Percentiles rank a stretch among this genome's conserved stretches.
Evolutionary conservation across 1,140 invertebrate species (phyloP).

Genomic region (Zaprionus lachaisei): DNA sequence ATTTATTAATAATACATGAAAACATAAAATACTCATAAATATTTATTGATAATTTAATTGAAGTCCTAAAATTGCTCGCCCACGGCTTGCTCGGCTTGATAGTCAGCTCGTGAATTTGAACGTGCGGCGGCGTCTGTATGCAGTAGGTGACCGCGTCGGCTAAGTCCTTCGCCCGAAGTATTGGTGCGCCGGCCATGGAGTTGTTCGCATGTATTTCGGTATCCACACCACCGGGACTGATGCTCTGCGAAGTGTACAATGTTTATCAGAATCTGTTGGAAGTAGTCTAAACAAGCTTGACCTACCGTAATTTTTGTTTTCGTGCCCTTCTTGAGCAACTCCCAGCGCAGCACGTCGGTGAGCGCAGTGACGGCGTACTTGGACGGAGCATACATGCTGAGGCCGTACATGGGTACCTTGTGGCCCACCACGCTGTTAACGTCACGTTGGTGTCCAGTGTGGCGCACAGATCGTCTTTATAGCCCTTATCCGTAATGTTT

Average conservation of each 20-base stretch:
- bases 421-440: slow-evolving; percentile 87
- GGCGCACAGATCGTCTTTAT: not conserved
- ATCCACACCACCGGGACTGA: slow-evolving; percentile 6
- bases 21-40: too few relatives aligned
- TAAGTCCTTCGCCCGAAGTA: slow-evolving; percentile 3
- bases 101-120: slow-evolving; percentile 46
- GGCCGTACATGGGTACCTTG: slow-evolving; percentile 65
- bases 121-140: slow-evolving; percentile 12
- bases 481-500: not conserved
- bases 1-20: too few relatives aligned
- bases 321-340: slow-evolving; percentile 2
- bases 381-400: slow-evolving; percentile 1
- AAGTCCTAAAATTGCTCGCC: slow-evolving; percentile 12
- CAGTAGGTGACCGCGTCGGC: slow-evolving; percentile 7
- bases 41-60: not conserved
- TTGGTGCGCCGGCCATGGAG: slow-evolving; percentile 11
- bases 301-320: not conserved
- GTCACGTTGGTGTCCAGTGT: not conserved
- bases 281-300: not conserved
- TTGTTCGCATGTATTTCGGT: slow-evolving; percentile 15
- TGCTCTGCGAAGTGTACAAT: not conserved
- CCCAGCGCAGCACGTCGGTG: not conserved
- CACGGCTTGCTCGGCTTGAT: slow-evolving; percentile 44
- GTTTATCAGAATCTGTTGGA: not conserved
- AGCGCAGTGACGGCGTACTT: slow-evolving; percentile 3